Evolutionary conservation across 2,113 vertebrate species (phyloP), one percentile per base, ranked within the genome.

Genomic region (Lophochroa leadbeateri): DNA sequence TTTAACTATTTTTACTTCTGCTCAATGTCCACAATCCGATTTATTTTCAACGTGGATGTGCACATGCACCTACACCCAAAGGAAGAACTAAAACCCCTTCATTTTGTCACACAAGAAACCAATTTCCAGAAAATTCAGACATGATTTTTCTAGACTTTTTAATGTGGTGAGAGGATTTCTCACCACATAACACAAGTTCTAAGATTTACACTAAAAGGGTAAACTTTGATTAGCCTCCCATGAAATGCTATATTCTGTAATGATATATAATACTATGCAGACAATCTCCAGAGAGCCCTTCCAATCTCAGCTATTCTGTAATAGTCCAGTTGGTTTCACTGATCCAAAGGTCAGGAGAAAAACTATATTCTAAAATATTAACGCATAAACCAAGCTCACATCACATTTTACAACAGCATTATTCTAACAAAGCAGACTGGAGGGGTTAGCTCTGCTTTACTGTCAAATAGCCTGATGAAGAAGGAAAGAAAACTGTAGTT

Each of bases 21-120:
- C 47, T 64, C 23, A 14, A 28, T 2, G 9, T 2, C 46, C n/a
- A 21, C 6, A 44, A 18, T 3, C 11, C 64, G 39, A 2, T 3
- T 33, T 47, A 58, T n/a, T 68, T 60, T 2, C 55, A 10, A 1
- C 0, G 3, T 1, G 41, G 39, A 43, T 2, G 17, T 3, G 13
- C 17, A 2, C 10, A 7, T 0, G 12, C 5, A 31, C 41, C 43
- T 20, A 31, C 53, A n/a, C 9, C 23, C 47, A 68, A 29, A 35
- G 23, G 17, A n/a, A 81, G 64, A 29, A 31, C 33, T 28, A 25
- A 63, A 68, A 44, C 20, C 2, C 20, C 33, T 65, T 72, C 10
- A 2, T 7, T 67, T 52, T 52, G 8, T 13, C 33, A 2, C 2
- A n/a, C 7, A 3, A 77, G 18, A 63, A 80, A 4, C 21, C 16